Conservation (phyloP, 2,888 invertebrate genomes). For the Hybos culiciformis region DNA sequence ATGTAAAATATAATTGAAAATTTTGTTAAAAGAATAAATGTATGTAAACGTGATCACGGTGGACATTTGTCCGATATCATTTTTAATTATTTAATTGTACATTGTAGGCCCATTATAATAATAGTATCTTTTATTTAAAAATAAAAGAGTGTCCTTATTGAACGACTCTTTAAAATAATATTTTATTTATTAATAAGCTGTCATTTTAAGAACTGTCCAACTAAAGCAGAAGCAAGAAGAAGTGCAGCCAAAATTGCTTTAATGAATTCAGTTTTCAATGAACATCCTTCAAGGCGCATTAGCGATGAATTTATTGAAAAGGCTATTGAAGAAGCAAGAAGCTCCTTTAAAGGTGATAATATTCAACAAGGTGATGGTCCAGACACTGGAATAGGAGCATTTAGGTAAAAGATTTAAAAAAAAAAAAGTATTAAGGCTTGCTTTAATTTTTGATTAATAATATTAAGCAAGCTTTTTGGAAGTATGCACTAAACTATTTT, state of each 20-base stretch:
- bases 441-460: neutral
- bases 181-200: neutral
- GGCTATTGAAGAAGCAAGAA: conserved; percentile 81
- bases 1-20: too few relatives aligned
- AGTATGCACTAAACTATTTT: too few relatives aligned
- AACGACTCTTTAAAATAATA: neutral
- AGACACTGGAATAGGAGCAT: conserved; percentile 58
- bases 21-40: too few relatives aligned
- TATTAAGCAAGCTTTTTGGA: too few relatives aligned
- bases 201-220: conserved; percentile 66
- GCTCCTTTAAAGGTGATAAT: conserved; percentile 63
- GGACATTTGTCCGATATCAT: too few relatives aligned
- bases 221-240: conserved; percentile 85
- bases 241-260: conserved; percentile 91
- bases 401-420: conserved; percentile 36
- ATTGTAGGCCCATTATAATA: too few relatives aligned
- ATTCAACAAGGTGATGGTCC: conserved; percentile 49
- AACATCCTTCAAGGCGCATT: conserved; percentile 83
- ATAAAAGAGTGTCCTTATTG: too few relatives aligned
- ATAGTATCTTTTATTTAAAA: too few relatives aligned
- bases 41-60: too few relatives aligned
- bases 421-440: conserved; percentile 10
- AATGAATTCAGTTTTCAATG: conserved; percentile 95
- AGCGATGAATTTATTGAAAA: conserved; percentile 90
- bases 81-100: too few relatives aligned